phyloP scores from a whole-genome alignment of 2,113 vertebrate species.

The Rhombomys opimus region DNA sequence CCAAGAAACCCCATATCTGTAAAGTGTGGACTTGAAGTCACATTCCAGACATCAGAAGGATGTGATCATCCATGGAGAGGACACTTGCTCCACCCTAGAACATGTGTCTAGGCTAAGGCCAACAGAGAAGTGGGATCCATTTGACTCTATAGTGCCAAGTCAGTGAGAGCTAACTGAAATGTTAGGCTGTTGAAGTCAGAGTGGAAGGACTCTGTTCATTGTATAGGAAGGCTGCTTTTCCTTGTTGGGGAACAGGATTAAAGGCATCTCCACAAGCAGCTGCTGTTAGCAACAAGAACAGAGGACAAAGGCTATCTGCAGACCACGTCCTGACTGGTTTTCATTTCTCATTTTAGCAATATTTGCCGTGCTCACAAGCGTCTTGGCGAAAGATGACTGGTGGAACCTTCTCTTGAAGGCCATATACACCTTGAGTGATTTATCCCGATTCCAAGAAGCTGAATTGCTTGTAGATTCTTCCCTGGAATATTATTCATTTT shows the following conservation, averaged over 20 bases:
- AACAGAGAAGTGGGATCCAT: background rate
- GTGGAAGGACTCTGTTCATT: background rate
- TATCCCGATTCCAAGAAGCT: constrained; percentile 92
- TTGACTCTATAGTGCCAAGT: background rate
- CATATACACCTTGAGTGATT: constrained; percentile 92
- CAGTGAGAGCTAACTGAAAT: background rate
- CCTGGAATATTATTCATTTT: constrained; percentile 97
- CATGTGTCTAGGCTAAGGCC: background rate
- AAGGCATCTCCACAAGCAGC: background rate
- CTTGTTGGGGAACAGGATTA: too few species aligned
- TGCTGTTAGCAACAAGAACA: background rate
- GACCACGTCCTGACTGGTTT: constrained; percentile 16
- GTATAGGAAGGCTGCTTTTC: too few species aligned
- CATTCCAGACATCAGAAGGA: background rate
- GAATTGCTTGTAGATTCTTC: constrained; percentile 97
- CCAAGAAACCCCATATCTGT: background rate
- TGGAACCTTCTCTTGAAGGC: constrained; percentile 96
- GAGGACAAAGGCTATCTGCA: background rate
- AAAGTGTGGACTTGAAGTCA: background rate
- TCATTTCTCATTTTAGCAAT: constrained; percentile 84
- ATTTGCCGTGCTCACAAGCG: constrained; percentile 92
- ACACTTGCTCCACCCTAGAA: background rate
- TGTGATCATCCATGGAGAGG: background rate
- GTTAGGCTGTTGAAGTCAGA: background rate
- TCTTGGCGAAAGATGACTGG: constrained; percentile 97